These are phyloP conservation scores for Acomys russatus DNA, from an alignment of 2,797 vertebrate genomes.

Conservation along the genomic window DNA sequence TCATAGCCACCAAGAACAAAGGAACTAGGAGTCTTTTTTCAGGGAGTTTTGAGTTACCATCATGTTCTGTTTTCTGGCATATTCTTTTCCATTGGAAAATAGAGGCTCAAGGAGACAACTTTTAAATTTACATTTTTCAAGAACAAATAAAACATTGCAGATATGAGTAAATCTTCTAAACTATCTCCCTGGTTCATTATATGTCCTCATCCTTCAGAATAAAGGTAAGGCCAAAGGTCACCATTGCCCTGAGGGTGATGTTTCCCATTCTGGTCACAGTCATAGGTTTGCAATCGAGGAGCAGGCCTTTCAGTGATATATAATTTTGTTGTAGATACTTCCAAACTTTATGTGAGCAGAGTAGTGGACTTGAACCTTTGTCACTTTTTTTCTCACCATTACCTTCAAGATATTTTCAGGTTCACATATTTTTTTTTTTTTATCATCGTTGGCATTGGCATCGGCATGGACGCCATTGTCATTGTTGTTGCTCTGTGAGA, in stretches of 20 bases:
- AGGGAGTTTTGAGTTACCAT: background rate
- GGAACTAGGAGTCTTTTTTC: background rate
- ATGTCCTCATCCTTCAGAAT: background rate
- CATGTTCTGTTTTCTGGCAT: background rate
- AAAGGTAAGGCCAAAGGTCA: background rate
- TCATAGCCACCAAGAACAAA: background rate
- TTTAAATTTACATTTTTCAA: background rate
- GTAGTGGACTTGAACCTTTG: background rate
- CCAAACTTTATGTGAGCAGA: background rate
- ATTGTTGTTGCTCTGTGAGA: background rate
- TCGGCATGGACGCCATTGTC: no score
- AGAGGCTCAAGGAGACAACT: background rate
- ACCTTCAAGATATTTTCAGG: background rate
- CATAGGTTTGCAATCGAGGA: background rate
- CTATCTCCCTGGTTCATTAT: background rate
- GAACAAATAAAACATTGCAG: slow-evolving; percentile 24
- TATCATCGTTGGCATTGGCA: no score
- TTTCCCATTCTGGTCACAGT: background rate
- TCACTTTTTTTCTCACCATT: background rate
- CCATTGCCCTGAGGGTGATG: background rate
- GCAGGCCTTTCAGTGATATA: background rate
- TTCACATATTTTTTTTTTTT: background rate
- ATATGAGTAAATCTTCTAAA: slow-evolving; percentile 23
- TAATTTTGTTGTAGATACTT: background rate
- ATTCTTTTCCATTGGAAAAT: background rate